These are phyloP conservation scores for Gorsachius magnificus DNA, from an alignment of 2,797 vertebrate species.

Conservation along the genomic window DNA sequence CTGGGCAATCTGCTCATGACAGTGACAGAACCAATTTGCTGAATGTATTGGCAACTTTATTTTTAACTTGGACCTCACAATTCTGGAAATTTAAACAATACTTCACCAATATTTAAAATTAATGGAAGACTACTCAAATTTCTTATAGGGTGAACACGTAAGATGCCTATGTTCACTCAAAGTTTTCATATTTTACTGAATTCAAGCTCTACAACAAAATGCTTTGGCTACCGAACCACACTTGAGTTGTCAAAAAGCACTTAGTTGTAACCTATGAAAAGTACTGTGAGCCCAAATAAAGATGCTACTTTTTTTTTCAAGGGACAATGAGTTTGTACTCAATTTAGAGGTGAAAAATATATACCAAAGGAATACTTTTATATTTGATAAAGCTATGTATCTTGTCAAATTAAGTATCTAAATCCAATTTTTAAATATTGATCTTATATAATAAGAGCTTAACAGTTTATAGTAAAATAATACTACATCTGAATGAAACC, in stretches of 20 bases:
- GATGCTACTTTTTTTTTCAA: not conserved
- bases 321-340: not conserved
- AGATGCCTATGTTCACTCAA: not conserved
- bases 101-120: not conserved
- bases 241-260: not conserved
- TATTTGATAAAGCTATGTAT: not conserved
- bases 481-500: not conserved
- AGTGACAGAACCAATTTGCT: not conserved
- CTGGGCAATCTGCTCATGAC: not conserved
- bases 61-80: not conserved
- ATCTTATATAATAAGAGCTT: not conserved
- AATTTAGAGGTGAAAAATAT: constrained; percentile 14
- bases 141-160: not conserved
- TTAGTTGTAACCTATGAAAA: not conserved
- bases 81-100: not conserved
- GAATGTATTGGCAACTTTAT: not conserved
- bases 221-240: not conserved
- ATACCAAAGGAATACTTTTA: not conserved
- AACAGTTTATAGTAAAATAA: constrained; percentile 17
- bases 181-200: not conserved
- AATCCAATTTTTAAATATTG: constrained; percentile 47
- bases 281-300: not conserved
- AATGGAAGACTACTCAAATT: not conserved
- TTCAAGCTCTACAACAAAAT: not conserved
- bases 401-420: constrained; percentile 27